Evolutionary conservation across 2,113 vertebrate species (phyloP), one percentile per base, ranked within the genome.

Genomic region (Anolis sagrei): DNA sequence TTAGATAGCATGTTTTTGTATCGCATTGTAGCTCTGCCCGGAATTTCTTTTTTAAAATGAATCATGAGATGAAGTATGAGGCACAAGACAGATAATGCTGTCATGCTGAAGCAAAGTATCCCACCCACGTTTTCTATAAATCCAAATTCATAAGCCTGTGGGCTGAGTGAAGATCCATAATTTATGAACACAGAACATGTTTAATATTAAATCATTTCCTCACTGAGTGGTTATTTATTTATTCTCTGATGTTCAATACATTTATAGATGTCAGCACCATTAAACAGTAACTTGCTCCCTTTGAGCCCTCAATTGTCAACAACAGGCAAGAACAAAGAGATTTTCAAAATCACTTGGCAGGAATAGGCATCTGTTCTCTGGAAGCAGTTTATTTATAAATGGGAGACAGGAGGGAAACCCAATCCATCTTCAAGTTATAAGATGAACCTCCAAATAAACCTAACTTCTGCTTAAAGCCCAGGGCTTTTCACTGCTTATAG

Each of bases 161-260:
- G 1, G 16, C 21, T 64, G 54, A 83, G 29, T 70, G 72, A 83
- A 8, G 1, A 51, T 82, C 72, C 49, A 5, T 54, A 81, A 44
- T 61, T 78, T 34, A 76, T 82, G 34, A 8, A 27, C 29, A 54
- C 68, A 79, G 81, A 79, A 6, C 34, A 68, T 62, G 72, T 92
- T 79, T 79, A 88, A 81, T 39, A 29, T 51, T 34, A 81, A 14
- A 86, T 75, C 82, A 88, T 89, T 87, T 49, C 7, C 36, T 48
- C 27, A 36, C 25, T 4, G 10, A 82, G 34, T 3, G 14, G 14
- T 75, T 89, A 73, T 80, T 66, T 36, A 78, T 83, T 54, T 77
- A 27, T 77, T 88, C 89, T 83, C 51, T 79, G 77, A 68, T 68
- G 54, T 34, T 62, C 66, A 69, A 8, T 29, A 78, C 79, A 83